Evolutionary conservation across 1,140 invertebrate genomes (phyloP).

Genomic region (Drosophila sulfurigaster): DNA sequence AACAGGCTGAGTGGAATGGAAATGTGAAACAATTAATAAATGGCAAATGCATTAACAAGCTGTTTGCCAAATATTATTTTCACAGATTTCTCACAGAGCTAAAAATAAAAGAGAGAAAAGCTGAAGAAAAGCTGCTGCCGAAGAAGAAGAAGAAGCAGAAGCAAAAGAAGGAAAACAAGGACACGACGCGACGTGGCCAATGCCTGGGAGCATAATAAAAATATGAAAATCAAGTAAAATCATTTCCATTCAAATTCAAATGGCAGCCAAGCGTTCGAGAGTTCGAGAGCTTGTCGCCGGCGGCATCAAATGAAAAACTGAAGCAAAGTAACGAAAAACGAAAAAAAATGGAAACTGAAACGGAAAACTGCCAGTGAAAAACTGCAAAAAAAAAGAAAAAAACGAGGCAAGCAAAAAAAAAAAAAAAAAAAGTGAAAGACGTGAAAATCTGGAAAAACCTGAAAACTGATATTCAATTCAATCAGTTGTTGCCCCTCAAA

Average conservation of each 20-base stretch:
- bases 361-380: no score
- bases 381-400: no score
- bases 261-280: constrained; percentile 49
- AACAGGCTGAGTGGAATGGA: neutral
- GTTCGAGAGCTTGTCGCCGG: constrained; percentile 29
- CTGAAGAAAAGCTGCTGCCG: no score
- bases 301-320: constrained; percentile 20
- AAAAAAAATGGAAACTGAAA: neutral
- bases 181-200: constrained; percentile 11
- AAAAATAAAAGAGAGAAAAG: neutral
- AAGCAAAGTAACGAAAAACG: neutral
- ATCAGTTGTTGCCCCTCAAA: constrained; percentile 61
- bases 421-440: constrained; percentile 16
- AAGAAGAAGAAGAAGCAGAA: neutral
- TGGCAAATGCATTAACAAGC: constrained; percentile 30
- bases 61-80: constrained; percentile 29
- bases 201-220: constrained; percentile 59
- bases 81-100: constrained; percentile 6
- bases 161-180: neutral
- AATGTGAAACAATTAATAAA: constrained; percentile 35
- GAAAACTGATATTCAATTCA: constrained; percentile 80
- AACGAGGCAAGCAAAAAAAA: neutral
- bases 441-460: constrained; percentile 35
- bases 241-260: constrained; percentile 82
- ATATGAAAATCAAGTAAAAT: constrained; percentile 82